A percentile compares a stretch with the other conserved stretches of the same genome.
These are phyloP conservation scores for Meganola albula DNA, from an alignment of 2,888 invertebrate genomes.

Conservation along the genomic window DNA sequence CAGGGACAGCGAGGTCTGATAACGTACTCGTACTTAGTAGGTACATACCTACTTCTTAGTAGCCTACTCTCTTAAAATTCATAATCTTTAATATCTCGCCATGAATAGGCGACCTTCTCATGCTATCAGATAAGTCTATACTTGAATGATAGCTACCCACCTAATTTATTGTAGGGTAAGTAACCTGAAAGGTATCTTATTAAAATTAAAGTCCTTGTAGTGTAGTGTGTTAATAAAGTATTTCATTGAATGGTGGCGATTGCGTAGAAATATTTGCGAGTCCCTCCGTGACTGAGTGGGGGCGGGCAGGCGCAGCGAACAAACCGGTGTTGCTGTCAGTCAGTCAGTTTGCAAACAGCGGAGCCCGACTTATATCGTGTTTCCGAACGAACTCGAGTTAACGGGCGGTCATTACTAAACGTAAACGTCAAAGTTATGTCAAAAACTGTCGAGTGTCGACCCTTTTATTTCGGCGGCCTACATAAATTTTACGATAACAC, in stretches of 20 bases:
- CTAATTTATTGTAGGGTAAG: neutral
- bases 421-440: conserved; percentile 50
- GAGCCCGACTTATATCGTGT: conserved; percentile 48
- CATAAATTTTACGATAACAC: conserved; percentile 16
- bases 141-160: too few species aligned
- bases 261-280: conserved; percentile 29
- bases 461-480: conserved; percentile 32
- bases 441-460: too few species aligned
- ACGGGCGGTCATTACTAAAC: conserved; percentile 40
- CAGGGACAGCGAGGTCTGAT: too few species aligned
- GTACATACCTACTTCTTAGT: too few species aligned
- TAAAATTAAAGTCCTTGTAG: neutral
- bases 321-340: too few species aligned
- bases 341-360: conserved; percentile 58
- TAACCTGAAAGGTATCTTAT: neutral
- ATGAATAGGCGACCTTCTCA: too few species aligned
- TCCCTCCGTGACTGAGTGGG: conserved; percentile 27
- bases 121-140: too few species aligned
- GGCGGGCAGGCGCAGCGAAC: conserved; percentile 27
- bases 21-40: too few species aligned
- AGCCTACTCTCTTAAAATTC: too few species aligned
- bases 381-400: conserved; percentile 42
- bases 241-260: conserved; percentile 1
- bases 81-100: too few species aligned
- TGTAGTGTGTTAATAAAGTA: neutral